phyloP scores from a whole-genome alignment of 2,113 vertebrate species.

The Uria lomvia region DNA sequence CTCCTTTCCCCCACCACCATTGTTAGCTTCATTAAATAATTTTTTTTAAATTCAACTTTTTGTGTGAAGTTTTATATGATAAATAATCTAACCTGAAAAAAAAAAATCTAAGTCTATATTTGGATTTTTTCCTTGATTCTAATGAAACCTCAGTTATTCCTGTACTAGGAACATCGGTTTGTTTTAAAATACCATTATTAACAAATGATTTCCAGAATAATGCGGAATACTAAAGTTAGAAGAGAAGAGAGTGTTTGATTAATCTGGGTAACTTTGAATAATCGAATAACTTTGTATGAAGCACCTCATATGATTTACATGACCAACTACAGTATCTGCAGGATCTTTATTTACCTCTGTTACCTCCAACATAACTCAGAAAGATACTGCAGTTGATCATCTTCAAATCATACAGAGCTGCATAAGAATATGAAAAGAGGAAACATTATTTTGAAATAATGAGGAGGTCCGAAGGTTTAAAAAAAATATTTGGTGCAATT shows the following conservation, averaged over 20 bases:
- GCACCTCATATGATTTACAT: background rate
- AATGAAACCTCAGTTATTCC: background rate
- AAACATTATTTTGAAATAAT: background rate
- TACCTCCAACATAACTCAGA: background rate
- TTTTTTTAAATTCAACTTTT: background rate
- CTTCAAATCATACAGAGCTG: background rate
- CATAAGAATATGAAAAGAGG: background rate
- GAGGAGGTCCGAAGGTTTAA: background rate
- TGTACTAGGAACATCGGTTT: background rate
- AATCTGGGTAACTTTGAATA: background rate
- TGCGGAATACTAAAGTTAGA: background rate
- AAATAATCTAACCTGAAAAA: background rate
- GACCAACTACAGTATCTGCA: background rate
- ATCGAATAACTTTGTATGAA: background rate
- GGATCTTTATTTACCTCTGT: background rate
- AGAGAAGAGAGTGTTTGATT: background rate
- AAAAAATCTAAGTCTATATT: background rate
- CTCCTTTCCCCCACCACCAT: background rate
- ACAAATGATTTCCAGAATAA: background rate
- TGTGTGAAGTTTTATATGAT: background rate
- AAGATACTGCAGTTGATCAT: background rate
- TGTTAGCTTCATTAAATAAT: background rate
- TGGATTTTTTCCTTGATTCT: background rate
- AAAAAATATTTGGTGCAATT: background rate
- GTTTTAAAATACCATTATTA: background rate